Conservation (phyloP, 2,113 vertebrate genomes). For the Hystrix brachyura region DNA sequence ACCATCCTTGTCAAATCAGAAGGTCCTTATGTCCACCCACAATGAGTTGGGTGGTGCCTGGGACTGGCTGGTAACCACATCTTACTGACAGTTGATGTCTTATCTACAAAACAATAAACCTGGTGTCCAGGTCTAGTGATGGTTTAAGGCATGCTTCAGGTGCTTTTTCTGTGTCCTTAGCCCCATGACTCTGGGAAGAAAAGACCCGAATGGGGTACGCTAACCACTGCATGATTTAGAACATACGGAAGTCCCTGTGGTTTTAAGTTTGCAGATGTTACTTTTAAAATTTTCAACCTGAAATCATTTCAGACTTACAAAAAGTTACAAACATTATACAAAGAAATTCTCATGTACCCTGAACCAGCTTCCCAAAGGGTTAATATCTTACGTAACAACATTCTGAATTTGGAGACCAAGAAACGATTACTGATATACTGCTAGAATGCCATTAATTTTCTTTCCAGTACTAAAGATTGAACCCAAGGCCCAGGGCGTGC, state of each 20-base stretch:
- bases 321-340: not conserved
- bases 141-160: not conserved
- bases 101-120: not conserved
- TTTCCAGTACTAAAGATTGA: not conserved
- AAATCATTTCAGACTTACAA: not conserved
- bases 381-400: not conserved
- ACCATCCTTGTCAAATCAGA: not conserved
- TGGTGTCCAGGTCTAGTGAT: not conserved
- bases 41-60: not conserved
- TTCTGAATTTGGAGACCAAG: not conserved
- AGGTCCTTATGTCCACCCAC: not conserved
- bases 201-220: not conserved
- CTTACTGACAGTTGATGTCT: not conserved
- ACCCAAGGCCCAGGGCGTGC: not conserved
- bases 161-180: not conserved
- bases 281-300: not conserved
- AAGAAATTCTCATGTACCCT: not conserved
- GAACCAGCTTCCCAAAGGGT: not conserved
- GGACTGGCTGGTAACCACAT: not conserved
- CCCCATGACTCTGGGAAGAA: not conserved
- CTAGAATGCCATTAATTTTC: not conserved
- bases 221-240: not conserved
- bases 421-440: not conserved
- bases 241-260: not conserved
- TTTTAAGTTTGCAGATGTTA: not conserved